Evolutionary conservation across 2,797 vertebrate species (phyloP).

Genomic region (Amblyopsis hoosieri): DNA sequence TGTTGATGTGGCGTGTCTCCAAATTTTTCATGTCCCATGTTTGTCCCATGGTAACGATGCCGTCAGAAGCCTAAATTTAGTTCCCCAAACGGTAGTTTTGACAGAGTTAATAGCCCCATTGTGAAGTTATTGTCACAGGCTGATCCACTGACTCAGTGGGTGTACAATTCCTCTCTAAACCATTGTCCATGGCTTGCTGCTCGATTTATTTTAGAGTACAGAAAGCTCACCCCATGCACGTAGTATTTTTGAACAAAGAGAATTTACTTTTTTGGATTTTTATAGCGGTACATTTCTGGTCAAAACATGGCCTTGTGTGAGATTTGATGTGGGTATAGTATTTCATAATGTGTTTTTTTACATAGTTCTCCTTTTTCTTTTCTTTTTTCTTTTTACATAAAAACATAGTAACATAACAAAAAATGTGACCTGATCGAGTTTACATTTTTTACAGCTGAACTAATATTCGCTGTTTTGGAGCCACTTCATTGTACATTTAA

Average conservation of each 20-base stretch:
- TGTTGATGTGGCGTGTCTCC: not conserved
- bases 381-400: no score
- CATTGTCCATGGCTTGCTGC: not conserved
- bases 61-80: conserved; percentile 10
- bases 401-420: no score
- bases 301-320: not conserved
- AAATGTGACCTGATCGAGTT: no score
- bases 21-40: not conserved
- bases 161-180: not conserved
- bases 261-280: not conserved
- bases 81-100: conserved; percentile 6
- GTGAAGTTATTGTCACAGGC: conserved; percentile 5
- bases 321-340: no score
- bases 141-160: conserved; percentile 3
- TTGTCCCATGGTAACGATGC: not conserved
- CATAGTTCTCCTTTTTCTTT: no score
- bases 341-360: no score
- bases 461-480: no score
- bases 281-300: not conserved
- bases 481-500: no score
- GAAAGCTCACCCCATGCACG: not conserved
- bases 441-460: no score
- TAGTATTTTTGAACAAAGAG: not conserved
- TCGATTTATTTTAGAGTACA: not conserved
- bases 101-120: conserved; percentile 9